These are phyloP conservation scores for Galago senegalensis DNA, from an alignment of 2,797 vertebrate genomes.

Conservation along the genomic window DNA sequence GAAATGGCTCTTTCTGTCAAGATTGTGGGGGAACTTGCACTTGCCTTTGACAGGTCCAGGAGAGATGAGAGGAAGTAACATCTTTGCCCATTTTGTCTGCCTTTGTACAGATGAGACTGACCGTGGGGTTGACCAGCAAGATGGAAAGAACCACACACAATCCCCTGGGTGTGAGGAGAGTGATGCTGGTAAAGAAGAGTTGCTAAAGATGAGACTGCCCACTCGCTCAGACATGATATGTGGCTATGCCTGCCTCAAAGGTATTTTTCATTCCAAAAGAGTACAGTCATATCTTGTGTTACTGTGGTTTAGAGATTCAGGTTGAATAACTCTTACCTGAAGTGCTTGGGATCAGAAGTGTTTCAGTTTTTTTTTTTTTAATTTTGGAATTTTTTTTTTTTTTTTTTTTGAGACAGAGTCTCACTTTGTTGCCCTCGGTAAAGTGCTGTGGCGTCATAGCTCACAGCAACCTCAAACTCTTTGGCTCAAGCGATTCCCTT, in stretches of 20 bases:
- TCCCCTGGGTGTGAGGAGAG: slow-evolving; percentile 94
- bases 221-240: slow-evolving; percentile 98
- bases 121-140: slow-evolving; percentile 95
- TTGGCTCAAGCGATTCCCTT: too few relatives aligned
- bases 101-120: slow-evolving; percentile 91
- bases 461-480: too few relatives aligned
- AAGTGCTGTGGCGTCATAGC: too few relatives aligned
- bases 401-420: too few relatives aligned
- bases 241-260: slow-evolving; percentile 97
- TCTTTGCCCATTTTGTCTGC: not conserved
- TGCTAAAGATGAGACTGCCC: slow-evolving; percentile 94
- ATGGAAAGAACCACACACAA: slow-evolving; percentile 91
- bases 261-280: slow-evolving; percentile 84
- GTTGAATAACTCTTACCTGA: not conserved
- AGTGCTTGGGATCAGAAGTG: not conserved
- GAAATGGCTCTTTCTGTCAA: slow-evolving; percentile 48
- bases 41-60: not conserved
- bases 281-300: not conserved
- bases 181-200: slow-evolving; percentile 93
- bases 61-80: slow-evolving; percentile 57
- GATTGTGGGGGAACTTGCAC: not conserved
- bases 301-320: not conserved
- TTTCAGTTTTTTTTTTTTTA: not conserved
- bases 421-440: too few relatives aligned
- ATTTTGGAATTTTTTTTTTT: not conserved